Evolutionary conservation across 2,888 invertebrate species (phyloP), one percentile per base, ranked within the genome.

Genomic region (Orthonychiurus folsomi): DNA sequence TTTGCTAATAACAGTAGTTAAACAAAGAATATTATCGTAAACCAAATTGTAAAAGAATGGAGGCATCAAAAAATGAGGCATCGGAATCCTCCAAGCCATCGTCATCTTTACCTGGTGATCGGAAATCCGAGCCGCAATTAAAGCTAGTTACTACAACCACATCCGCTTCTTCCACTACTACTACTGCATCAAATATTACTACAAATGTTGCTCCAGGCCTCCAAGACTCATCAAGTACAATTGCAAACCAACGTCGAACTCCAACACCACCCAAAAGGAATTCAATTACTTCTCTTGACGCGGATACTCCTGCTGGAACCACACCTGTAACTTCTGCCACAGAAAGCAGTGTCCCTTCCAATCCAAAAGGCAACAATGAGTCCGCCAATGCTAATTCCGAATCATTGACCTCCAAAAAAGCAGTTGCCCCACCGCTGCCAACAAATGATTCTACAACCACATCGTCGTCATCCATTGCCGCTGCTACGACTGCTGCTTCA

Each of bases 201-300:
- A 37, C 9, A 9, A 37, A 15, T 37, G 15, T 15, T 5, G 37
- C 37, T 37, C 37, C 37, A 9, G 15, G 5, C 37, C 5, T 15
- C 5, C 5, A 5, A 37, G 37, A 9, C 15, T 37, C 37, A 9
- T 9, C 37, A 37, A 9, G 9, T 37, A 37, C 37, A 9, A 15
- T 37, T 37, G 37, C 15, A 15, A 37, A 5, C 37, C 5, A 5
- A 9, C 37, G 37, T 37, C 5, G 15, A 15, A 37, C 37, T 15
- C 37, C 37, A 37, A 37, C 37, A 9, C 37, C 37, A 5, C 37
- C 37, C 5, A 37, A 37, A 15, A 37, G 37, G 15, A 37, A 37
- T 37, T 37, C 48, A 18, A 26, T 21, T 58, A 52, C 57, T 23
- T 28, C 61, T n/a, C 25, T 55, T 37, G 25, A 55, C 9, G 37